These are phyloP conservation scores for Gortyna flavago DNA, from an alignment of 2,888 invertebrate species.

Conservation along the genomic window DNA sequence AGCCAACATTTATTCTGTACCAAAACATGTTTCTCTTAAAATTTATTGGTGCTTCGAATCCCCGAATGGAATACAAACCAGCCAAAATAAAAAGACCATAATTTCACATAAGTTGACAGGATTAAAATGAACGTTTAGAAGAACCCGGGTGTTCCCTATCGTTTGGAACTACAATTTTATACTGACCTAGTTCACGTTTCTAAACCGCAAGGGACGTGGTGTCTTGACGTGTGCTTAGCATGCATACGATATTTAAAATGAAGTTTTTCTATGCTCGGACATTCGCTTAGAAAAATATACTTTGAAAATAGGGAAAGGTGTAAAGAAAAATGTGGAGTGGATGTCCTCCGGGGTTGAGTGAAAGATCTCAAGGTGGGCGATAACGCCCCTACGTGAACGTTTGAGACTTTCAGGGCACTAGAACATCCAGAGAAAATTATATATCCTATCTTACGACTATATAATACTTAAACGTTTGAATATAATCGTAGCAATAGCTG, in stretches of 20 bases:
- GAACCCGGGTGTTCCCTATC: conserved; percentile 23
- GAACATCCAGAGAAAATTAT: no score
- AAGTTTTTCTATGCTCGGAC: conserved; percentile 44
- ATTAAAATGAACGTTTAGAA: conserved; percentile 40
- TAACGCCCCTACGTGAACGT: no score
- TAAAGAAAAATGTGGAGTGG: conserved; percentile 3
- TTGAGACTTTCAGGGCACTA: no score
- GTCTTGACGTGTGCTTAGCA: conserved; percentile 48
- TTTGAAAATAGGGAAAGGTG: neutral
- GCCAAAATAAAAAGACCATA: conserved; percentile 38
- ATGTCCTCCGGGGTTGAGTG: neutral
- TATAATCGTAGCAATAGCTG: no score
- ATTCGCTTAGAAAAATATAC: conserved; percentile 19
- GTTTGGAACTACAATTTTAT: conserved; percentile 33
- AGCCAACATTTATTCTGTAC: conserved; percentile 32
- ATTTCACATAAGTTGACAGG: conserved; percentile 29
- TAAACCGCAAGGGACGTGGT: conserved; percentile 48
- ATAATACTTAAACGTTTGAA: no score
- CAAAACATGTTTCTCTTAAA: conserved; percentile 12
- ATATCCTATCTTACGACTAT: no score
- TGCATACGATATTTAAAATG: conserved; percentile 46
- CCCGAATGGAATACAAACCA: conserved; percentile 30
- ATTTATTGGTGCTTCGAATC: conserved; percentile 30
- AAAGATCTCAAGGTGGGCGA: neutral
- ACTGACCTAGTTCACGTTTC: conserved; percentile 56